Evolutionary conservation across 2,888 invertebrate species (phyloP), one percentile per base, ranked within the genome.

Genomic region (Drosophila algonquin): DNA sequence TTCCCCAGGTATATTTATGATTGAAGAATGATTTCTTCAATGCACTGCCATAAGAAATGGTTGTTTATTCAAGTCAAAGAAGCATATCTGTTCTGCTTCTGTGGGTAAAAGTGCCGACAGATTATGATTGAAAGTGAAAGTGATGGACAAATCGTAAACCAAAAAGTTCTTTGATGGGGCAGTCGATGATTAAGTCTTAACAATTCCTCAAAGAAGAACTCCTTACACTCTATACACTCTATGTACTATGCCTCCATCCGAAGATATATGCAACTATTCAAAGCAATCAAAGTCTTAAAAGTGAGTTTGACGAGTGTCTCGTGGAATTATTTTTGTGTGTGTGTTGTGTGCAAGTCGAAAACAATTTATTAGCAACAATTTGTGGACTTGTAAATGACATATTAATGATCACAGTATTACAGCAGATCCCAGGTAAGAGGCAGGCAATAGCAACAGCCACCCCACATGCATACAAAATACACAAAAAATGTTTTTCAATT

Each of bases 321-420:
- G 10, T 24, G 12, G 57, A 45, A 51, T 68, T 45, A 45, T 62
- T 62, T 69, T 27, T 55, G 8, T 45, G 32, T 58, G 35, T 16
- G 24, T 24, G 24, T 24, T 24, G 24, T 7, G 40, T 51, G 51
- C 69, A 50, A 69, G 73, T 69, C 71, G 48, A 48, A 72, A 87
- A 77, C 89, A 84, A 86, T 86, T 86, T 86, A 87, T 87, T 84
- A 84, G 75, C 75, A 69, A 87, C 84, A 81, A 85, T 89, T 85
- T 73, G 83, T 71, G 75, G 81, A 80, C 85, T 89, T 81, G 87
- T 86, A 86, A 86, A 86, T 87, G 85, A 89, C 89, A 89, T 87
- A 89, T 87, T 89, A 86, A 86, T 81, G 89, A 87, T 70, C 69
- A 67, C 76, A 73, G 75, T 81, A 73, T 77, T 75, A 73, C 75